These are phyloP conservation scores for Toxotes lorentzi DNA, from an alignment of 2,797 vertebrate genomes.

Conservation along the genomic window DNA sequence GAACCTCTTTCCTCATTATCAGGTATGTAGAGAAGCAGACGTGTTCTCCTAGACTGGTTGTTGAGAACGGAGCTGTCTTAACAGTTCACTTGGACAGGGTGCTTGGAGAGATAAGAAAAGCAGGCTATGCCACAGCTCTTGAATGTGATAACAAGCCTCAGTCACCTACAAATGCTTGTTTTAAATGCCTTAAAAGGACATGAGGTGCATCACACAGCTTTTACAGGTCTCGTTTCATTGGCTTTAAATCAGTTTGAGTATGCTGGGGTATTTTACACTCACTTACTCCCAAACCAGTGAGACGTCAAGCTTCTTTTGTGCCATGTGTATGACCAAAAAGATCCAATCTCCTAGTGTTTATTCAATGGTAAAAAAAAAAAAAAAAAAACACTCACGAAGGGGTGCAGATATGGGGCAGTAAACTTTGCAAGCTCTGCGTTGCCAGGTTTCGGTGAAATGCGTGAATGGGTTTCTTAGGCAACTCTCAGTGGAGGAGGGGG, in stretches of 20 bases:
- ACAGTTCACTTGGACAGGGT: conserved; percentile 32
- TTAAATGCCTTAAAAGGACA: conserved; percentile 16
- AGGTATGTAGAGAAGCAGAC: conserved; percentile 46
- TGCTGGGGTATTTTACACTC: not conserved
- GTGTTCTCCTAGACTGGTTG: conserved; percentile 16
- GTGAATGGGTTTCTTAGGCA: conserved; percentile 54
- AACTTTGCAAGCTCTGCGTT: conserved; percentile 29
- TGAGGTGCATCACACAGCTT: conserved; percentile 4
- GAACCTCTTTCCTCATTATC: conserved; percentile 26
- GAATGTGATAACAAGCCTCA: not conserved
- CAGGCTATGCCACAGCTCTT: not conserved
- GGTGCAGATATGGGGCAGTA: not conserved
- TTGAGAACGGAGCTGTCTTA: conserved; percentile 45
- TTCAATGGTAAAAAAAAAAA: not conserved
- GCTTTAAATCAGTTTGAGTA: not conserved
- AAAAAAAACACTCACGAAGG: not conserved
- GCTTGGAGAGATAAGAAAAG: conserved; percentile 69
- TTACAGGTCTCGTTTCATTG: conserved; percentile 13
- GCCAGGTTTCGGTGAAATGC: conserved; percentile 39
- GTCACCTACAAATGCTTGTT: not conserved
- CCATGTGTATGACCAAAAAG: not conserved
- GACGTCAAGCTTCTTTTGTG: not conserved
- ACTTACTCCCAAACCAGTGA: not conserved
- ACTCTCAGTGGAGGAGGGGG: conserved; percentile 46
- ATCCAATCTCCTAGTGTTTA: not conserved